Conservation (phyloP, 1,140 invertebrate genomes). For the Heliconius eleuchia region DNA sequence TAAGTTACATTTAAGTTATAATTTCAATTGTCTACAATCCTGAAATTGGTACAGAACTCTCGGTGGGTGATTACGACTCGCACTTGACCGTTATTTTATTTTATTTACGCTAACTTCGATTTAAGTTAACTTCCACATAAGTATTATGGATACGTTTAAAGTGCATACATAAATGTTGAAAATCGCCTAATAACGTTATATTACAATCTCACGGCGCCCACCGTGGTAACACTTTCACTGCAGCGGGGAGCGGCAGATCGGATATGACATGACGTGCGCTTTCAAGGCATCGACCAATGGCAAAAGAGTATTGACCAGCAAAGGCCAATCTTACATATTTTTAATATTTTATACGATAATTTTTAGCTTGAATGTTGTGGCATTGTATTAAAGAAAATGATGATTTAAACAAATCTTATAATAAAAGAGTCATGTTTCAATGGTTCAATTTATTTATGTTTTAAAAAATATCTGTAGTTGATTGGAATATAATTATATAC, state of each 20-base stretch:
- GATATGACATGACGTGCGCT: slow-evolving; percentile 6
- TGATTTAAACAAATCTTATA: too few relatives aligned
- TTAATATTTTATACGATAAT: neutral
- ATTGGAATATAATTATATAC: neutral
- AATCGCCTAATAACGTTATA: neutral
- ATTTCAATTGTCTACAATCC: too few relatives aligned
- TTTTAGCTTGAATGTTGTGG: too few relatives aligned
- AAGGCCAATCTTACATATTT: neutral
- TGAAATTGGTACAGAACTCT: too few relatives aligned
- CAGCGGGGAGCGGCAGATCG: neutral
- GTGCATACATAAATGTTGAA: neutral
- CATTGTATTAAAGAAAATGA: too few relatives aligned
- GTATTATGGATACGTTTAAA: neutral
- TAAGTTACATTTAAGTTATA: too few relatives aligned
- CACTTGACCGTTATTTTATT: too few relatives aligned
- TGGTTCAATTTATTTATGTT: neutral
- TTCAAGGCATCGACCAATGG: slow-evolving; percentile 5
- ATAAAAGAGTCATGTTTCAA: too few relatives aligned
- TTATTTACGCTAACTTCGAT: too few relatives aligned
- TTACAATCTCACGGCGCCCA: neutral
- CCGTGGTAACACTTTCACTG: slow-evolving; percentile 8
- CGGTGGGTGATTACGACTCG: too few relatives aligned
- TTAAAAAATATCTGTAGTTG: neutral
- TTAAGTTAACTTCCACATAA: too few relatives aligned
- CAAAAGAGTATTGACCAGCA: neutral